Evolutionary conservation across 2,888 invertebrate genomes (phyloP), one percentile per base, ranked within the genome.

Genomic region (Caenorhabditis sinica): DNA sequence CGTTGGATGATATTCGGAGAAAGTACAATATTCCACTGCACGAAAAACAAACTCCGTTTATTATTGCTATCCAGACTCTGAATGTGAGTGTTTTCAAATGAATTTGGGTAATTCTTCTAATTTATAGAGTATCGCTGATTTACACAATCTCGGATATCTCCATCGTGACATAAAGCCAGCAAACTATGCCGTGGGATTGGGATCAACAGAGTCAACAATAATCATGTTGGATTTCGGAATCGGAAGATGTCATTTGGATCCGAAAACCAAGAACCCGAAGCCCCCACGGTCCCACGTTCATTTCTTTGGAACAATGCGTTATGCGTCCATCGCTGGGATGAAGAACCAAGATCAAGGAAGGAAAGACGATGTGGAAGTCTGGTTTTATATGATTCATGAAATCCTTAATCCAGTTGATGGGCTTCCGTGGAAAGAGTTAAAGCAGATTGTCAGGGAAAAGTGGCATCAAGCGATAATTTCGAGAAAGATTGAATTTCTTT

Each of bases 151-250:
- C 13, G 87, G 87, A 25, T 88, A 68, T 40, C 82, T 88, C 17
- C 88, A 88, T 72, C 76, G 88, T 23, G 82, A 84, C 72, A 86
- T 84, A 69, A 87, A 87, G 25, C 86, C 87, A 17, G 86, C 86
- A 6, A 87, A 87, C 65, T 87, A 79, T 63, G 86, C 87, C 25
- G 82, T 84, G 11, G 86, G 86, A 17, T 43, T 87, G 40, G 82
- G 53, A 4, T 71, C 73, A 17, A 45, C 63, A 2, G 83, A 87
- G 60, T 13, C 28, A 11, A 58, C 36, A 2, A 69, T 86, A 9
- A 82, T 60, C 61, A 74, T 86, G 77, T 66, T 86, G 6, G 82
- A 84, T 43, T 86, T 86, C 68, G 83, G 83, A 20, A 84, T 86
- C 56, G 69, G 71, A 33, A 60, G 72, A 40, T 45, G 63, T 15